phyloP scores from a whole-genome alignment of 2,797 vertebrate species.

The Eutrigla gurnardus region DNA sequence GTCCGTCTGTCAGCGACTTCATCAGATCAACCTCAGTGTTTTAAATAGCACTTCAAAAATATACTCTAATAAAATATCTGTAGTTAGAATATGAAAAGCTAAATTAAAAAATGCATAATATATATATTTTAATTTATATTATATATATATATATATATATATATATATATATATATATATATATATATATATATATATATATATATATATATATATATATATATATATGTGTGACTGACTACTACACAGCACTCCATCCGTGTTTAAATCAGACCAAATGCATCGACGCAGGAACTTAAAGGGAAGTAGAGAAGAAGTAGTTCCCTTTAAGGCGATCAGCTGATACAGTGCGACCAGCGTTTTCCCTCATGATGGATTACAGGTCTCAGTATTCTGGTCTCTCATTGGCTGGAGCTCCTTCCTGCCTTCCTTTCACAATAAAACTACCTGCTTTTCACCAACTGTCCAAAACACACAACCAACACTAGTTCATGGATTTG shows the following conservation, averaged over 20 bases:
- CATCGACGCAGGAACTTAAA: neutral
- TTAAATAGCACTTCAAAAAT: constrained; percentile 77
- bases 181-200: no score
- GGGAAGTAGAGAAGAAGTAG: neutral
- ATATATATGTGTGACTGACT: neutral
- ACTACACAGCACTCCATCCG: neutral
- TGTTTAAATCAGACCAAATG: constrained; percentile 9
- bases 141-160: neutral
- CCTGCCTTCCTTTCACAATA: neutral
- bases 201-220: no score
- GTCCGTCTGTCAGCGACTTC: neutral
- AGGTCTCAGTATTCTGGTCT: neutral
- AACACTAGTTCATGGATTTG: neutral
- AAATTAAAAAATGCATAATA: no score
- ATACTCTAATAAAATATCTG: constrained; percentile 12
- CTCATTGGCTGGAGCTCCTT: constrained; percentile 21
- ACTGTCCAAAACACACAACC: neutral
- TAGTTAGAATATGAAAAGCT: constrained; percentile 9
- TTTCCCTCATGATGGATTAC: neutral
- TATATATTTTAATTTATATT: neutral
- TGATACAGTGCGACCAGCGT: constrained; percentile 3
- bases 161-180: neutral
- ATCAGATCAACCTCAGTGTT: constrained; percentile 61
- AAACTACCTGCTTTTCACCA: neutral
- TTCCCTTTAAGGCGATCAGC: constrained; percentile 23